Evolutionary conservation across 1,140 invertebrate genomes (phyloP).

Genomic region (Drosophila kikkawai): DNA sequence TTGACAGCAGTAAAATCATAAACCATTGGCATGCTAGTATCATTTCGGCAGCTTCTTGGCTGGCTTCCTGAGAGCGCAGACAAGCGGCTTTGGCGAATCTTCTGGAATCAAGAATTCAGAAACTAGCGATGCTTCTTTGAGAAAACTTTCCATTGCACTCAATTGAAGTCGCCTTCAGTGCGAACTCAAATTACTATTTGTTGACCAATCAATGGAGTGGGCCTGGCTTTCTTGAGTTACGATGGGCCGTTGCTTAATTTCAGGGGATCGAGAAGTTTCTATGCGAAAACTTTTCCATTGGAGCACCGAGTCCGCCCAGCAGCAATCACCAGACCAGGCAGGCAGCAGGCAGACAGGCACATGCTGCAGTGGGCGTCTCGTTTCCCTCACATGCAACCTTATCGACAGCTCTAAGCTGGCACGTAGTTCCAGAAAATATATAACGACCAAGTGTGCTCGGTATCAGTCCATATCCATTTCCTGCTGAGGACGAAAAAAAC

Average conservation of each 20-base stretch:
- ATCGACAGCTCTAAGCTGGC: constrained; percentile 24
- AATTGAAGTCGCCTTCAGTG: constrained; percentile 50
- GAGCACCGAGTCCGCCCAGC: not conserved
- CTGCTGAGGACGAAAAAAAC: constrained; percentile 22
- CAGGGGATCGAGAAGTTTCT: constrained; percentile 31
- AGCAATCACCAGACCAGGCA: constrained; percentile 27
- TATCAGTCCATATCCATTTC: constrained; percentile 42
- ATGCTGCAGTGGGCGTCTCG: constrained; percentile 56
- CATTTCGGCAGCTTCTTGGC: not conserved
- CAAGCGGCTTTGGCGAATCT: constrained; percentile 35
- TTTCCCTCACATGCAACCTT: constrained; percentile 55
- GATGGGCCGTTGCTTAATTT: constrained; percentile 24
- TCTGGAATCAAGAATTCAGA: constrained; percentile 38
- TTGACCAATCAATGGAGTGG: constrained; percentile 54
- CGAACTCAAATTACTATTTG: constrained; percentile 63
- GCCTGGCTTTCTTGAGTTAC: constrained; percentile 10
- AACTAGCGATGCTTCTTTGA: constrained; percentile 8
- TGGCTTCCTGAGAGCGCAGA: not conserved
- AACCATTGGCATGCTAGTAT: not conserved
- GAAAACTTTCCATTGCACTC: constrained; percentile 68
- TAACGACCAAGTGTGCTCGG: constrained; percentile 15
- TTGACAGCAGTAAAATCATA: not conserved
- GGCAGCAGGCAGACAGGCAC: constrained; percentile 23
- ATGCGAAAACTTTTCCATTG: constrained; percentile 25
- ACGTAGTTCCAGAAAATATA: constrained; percentile 10